phyloP scores from a whole-genome alignment of 2,888 invertebrate species.

The Litoditis marina region DNA sequence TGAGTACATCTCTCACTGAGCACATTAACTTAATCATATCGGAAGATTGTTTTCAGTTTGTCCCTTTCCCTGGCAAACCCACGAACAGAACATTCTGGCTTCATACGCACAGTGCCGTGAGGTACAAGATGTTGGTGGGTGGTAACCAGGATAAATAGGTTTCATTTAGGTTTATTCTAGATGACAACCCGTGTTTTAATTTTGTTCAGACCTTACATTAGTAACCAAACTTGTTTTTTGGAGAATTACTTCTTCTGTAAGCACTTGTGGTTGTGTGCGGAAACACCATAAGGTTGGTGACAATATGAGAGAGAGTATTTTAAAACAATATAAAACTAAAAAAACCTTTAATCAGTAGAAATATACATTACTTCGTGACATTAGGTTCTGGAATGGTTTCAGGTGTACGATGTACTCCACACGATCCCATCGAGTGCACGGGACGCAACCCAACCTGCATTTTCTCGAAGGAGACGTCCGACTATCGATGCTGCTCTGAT shows the following conservation, averaged over 20 bases:
- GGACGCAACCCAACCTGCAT: slow-evolving; percentile 50
- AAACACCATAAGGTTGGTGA: too few species aligned
- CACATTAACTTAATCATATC: too few species aligned
- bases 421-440: slow-evolving; percentile 52
- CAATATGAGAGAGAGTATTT: too few species aligned
- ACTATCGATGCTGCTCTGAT: slow-evolving; percentile 48
- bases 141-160: too few species aligned
- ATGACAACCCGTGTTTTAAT: neutral
- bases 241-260: neutral
- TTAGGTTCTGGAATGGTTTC: too few species aligned
- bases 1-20: too few species aligned
- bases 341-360: too few species aligned
- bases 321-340: too few species aligned
- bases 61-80: slow-evolving; percentile 53
- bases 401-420: slow-evolving; percentile 47
- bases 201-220: neutral
- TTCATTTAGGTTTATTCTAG: neutral
- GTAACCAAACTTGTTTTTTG: too few species aligned
- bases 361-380: too few species aligned
- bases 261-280: neutral
- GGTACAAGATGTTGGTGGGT: slow-evolving; percentile 39
- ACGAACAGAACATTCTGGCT: slow-evolving; percentile 49
- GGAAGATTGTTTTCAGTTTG: slow-evolving; percentile 49
- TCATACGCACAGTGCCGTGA: slow-evolving; percentile 46
- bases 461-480: slow-evolving; percentile 37